Evolutionary conservation across 2,797 vertebrate species (phyloP), one percentile per base, ranked within the genome.

Genomic region (Tachyglossus aculeatus): DNA sequence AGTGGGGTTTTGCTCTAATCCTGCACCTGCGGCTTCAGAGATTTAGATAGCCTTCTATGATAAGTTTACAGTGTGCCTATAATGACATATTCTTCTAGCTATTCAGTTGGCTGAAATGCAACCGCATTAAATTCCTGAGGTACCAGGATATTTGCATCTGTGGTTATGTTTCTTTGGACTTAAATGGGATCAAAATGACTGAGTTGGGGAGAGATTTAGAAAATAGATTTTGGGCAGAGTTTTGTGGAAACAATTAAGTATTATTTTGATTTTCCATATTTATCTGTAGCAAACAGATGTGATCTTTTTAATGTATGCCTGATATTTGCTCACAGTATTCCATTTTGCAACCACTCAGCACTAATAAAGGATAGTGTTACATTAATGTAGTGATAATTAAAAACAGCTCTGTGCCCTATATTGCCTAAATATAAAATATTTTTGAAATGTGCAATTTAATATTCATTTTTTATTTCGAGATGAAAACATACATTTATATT

Each of bases 271-370:
- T 91, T 91, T 91, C 86, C 61, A 65, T 66, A 88, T 88, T 92
- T 92, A 92, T 92, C 90, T 89, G 81, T 90, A 92, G 90, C 90
- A 91, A 91, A 91, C 90, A 93, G 92, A 93, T 92, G 91, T 83
- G 90, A 91, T 93, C 88, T 83, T 68, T 77, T 74, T 89, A 90
- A 90, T 92, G 88, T 92, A 89, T 90, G 88, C 88, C 85, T 90
- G 87, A 86, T 92, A 90, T 92, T 92, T 93, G 88, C 90, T 88
- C 91, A 84, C 81, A 87, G 75, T 87, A 90, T 91, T 90, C 91
- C 89, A 93, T 92, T 91, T 90, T 88, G 83, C 67, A 89, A 80
- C 90, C 82, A 90, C 91, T 92, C 81, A 62, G 73, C 36, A 71
- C 82, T 57, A 86, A 91, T 93, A 93, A 93, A 92, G 91, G 91